A percentile compares a stretch with the other conserved stretches of the same genome.
Evolutionary conservation across 2,797 vertebrate species (phyloP).

Genomic region (Ctenochaetus hawaiiensis): DNA sequence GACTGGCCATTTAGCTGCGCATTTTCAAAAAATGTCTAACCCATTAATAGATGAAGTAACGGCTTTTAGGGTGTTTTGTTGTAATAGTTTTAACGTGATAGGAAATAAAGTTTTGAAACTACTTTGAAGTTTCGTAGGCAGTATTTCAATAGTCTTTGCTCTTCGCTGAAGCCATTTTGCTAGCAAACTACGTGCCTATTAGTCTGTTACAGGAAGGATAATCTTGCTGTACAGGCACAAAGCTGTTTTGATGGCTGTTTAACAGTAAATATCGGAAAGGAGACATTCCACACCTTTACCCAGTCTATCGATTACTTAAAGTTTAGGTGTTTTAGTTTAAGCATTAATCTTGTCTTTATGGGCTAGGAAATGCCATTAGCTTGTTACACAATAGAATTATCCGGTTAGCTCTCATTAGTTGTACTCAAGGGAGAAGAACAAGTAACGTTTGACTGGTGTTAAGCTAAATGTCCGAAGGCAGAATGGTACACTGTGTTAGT

Average conservation of each 20-base stretch:
- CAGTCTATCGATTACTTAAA: not conserved
- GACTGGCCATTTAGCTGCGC: not conserved
- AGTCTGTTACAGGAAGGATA: conserved; percentile 8
- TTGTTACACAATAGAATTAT: conserved; percentile 62
- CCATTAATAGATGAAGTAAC: too few relatives aligned
- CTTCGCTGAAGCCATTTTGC: conserved; percentile 75
- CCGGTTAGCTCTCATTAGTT: conserved; percentile 23
- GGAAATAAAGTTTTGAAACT: not conserved
- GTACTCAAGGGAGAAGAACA: conserved; percentile 7
- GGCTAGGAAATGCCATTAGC: conserved; percentile 28
- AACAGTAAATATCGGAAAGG: not conserved
- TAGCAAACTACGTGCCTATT: conserved; percentile 37
- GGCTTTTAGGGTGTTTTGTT: fast-evolving
- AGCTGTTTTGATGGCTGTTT: not conserved
- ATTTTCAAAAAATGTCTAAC: not conserved
- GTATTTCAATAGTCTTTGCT: conserved; percentile 19
- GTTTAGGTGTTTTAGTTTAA: not conserved
- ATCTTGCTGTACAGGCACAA: not conserved
- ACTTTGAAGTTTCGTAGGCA: conserved; percentile 7
- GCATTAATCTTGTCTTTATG: not conserved
- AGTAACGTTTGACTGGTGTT: not conserved
- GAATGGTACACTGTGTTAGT: conserved; percentile 2
- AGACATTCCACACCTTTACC: fast-evolving
- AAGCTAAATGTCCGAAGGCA: not conserved
- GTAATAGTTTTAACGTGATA: fast-evolving